A percentile compares a stretch with the other conserved stretches of the same genome.
These are phyloP conservation scores for Wasmannia auropunctata DNA, from an alignment of 1,140 invertebrate species.

Conservation along the genomic window DNA sequence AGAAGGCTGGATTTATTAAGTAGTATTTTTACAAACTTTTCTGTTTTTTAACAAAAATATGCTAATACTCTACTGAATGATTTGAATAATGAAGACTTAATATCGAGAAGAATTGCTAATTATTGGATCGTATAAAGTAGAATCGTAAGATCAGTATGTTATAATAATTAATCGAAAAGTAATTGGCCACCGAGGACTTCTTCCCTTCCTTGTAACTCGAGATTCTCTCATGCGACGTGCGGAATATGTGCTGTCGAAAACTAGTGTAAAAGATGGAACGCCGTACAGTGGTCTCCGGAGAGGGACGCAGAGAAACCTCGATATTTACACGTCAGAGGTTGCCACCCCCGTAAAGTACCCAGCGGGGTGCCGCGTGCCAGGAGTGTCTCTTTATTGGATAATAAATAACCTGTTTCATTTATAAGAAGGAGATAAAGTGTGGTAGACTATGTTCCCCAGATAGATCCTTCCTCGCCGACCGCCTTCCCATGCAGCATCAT, in stretches of 20 bases:
- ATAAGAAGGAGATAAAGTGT: constrained; percentile 75
- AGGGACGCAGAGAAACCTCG: constrained; percentile 66
- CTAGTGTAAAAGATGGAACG: constrained; percentile 63
- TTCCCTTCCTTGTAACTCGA: neutral
- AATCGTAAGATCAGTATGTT: neutral
- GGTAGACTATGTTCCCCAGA: constrained; percentile 50
- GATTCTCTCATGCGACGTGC: constrained; percentile 6
- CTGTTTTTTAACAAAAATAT: neutral
- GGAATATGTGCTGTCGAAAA: constrained; percentile 61
- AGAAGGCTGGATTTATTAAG: neutral
- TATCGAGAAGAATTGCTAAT: neutral
- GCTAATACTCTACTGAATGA: neutral
- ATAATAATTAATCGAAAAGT: neutral
- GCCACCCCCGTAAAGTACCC: constrained; percentile 64
- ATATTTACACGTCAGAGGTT: constrained; percentile 76
- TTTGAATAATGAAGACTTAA: neutral
- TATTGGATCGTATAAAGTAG: neutral
- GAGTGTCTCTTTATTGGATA: constrained; percentile 79
- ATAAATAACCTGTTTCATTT: constrained; percentile 80
- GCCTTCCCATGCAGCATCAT: constrained; percentile 10
- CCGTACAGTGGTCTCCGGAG: constrained; percentile 55
- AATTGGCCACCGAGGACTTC: neutral
- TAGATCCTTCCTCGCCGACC: constrained; percentile 54
- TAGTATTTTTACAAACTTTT: neutral
- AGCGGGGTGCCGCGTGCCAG: constrained; percentile 64